Evolutionary conservation across 1,140 invertebrate species (phyloP), one percentile per base, ranked within the genome.

Genomic region (Eurosta solidaginis): DNA sequence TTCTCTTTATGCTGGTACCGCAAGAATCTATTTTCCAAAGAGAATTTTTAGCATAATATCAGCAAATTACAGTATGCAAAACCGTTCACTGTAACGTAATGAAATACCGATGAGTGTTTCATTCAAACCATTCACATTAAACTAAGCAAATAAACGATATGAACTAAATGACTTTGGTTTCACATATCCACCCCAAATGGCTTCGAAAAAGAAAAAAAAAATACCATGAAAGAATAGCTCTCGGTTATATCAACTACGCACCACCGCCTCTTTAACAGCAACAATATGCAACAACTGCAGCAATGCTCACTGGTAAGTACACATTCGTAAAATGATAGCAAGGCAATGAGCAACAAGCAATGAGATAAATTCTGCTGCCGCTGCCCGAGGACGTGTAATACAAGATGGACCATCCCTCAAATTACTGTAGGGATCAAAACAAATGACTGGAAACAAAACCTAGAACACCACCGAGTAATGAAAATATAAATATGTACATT

Each of bases 371-470:
- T 29, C 33, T 40, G 33, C 33, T 40, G 33, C 33, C 22, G 33
- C 33, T 40, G 33, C 59, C n/a, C n/a, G 33, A 68, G 59, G n/a
- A 68, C 33, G 59, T 68, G 59, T 68, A 68, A 68, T 40, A 68
- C 59, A 68, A 68, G 59, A 75, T 47, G 73, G 73, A 45, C 77
- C 80, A 79, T 82, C 83, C 83, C 82, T 83, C 83, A 81, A 83
- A 84, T 84, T 84, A 84, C 83, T 81, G 81, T 80, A 81, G 82
- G 81, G 83, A 83, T 81, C 81, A 83, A 81, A 83, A 81, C 82
- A 85, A 85, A 85, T 85, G 83, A 85, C 82, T 84, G 84, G 83
- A 85, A 84, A 84, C 83, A 84, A 83, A 68, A 36, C 59, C 59
- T 42, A 68, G 81, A 82, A 80, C 83, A 84, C n/a, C n/a, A n/a